Evolutionary conservation across 2,888 invertebrate species (phyloP).

Genomic region (Frankliniella fusca): DNA sequence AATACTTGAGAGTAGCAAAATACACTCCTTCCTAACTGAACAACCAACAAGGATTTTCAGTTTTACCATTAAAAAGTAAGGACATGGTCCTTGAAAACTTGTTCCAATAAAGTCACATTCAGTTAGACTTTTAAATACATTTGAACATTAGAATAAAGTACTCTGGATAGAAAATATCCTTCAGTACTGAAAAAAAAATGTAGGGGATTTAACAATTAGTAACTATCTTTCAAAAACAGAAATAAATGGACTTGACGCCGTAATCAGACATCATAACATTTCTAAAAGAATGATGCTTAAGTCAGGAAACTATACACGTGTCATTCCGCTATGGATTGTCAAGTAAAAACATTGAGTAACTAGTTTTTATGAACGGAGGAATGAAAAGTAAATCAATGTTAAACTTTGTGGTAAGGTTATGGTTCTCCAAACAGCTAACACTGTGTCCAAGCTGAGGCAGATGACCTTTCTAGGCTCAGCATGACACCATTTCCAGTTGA

Average conservation of each 20-base stretch:
- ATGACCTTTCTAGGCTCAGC: constrained; percentile 19
- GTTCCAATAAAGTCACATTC: too few species aligned
- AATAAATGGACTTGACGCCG: neutral
- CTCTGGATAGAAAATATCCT: neutral
- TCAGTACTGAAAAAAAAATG: neutral
- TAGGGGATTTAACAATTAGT: neutral
- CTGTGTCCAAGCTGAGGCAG: neutral
- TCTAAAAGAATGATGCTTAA: too few species aligned
- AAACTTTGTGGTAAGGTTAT: neutral
- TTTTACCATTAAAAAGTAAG: too few species aligned
- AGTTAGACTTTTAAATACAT: neutral
- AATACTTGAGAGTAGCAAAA: too few species aligned
- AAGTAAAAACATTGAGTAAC: too few species aligned
- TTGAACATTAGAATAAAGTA: neutral
- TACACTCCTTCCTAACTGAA: too few species aligned
- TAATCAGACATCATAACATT: neutral
- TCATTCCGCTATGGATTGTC: too few species aligned
- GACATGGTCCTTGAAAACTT: too few species aligned
- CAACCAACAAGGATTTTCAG: too few species aligned
- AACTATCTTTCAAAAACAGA: neutral
- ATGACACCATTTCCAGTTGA: constrained; percentile 11
- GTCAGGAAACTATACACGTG: too few species aligned
- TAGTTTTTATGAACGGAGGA: too few species aligned
- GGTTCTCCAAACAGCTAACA: neutral
- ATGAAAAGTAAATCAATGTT: too few species aligned